Conservation (phyloP, 2,113 vertebrate genomes). For the Ammodytes dubius region DNA sequence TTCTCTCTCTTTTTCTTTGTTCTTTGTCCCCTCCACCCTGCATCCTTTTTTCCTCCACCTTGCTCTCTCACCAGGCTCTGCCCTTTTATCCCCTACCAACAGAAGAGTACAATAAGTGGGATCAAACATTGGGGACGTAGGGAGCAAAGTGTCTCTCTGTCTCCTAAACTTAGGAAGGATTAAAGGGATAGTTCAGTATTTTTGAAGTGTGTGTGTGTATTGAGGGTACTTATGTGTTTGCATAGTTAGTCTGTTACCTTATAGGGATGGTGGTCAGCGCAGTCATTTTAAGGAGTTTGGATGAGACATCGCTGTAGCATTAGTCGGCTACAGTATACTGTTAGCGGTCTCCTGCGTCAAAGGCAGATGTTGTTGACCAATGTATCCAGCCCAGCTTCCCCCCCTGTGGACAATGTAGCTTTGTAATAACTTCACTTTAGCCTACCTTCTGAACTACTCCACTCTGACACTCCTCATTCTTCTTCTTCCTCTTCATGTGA, state of each 20-base stretch:
- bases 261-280: too few relatives aligned
- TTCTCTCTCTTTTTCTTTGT: slow-evolving; percentile 30
- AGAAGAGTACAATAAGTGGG: slow-evolving; percentile 57
- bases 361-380: neutral
- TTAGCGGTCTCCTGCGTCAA: neutral
- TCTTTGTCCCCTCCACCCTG: slow-evolving; percentile 27
- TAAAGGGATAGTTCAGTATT: slow-evolving; percentile 49
- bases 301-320: too few relatives aligned
- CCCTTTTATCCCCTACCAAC: slow-evolving; percentile 27
- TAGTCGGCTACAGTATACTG: too few relatives aligned
- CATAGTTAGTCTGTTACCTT: too few relatives aligned
- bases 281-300: too few relatives aligned
- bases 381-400: neutral
- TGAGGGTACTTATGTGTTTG: slow-evolving; percentile 14
- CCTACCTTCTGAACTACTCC: slow-evolving; percentile 5
- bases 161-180: slow-evolving; percentile 38
- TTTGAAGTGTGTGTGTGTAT: slow-evolving; percentile 52
- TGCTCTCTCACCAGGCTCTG: slow-evolving; percentile 11
- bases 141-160: slow-evolving; percentile 63
- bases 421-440: neutral
- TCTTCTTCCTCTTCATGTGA: slow-evolving; percentile 13
- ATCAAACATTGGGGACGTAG: slow-evolving; percentile 56
- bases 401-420: neutral
- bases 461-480: slow-evolving; percentile 6
- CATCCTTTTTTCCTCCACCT: slow-evolving; percentile 37